Evolutionary conservation across 2,113 vertebrate genomes (phyloP).

Genomic region (Talpa occidentalis): DNA sequence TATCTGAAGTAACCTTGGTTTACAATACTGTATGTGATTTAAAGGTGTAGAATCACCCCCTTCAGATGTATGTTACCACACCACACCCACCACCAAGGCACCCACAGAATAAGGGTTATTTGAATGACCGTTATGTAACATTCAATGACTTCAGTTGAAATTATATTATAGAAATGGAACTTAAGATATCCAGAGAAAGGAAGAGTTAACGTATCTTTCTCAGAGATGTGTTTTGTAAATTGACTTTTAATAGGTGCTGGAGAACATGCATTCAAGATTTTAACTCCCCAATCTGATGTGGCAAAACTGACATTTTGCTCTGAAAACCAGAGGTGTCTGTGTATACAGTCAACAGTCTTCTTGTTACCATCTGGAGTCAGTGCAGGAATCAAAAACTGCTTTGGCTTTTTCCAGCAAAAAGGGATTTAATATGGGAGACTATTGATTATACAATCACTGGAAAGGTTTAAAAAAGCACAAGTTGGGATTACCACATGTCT

Average conservation of each 20-base stretch:
- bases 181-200: not conserved
- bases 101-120: not conserved
- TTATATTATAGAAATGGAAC: not conserved
- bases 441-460: not conserved
- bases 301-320: slow-evolving; percentile 33
- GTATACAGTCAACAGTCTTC: not conserved
- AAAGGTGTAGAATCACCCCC: too few relatives aligned
- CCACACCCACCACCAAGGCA: too few relatives aligned
- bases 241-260: not conserved
- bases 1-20: too few relatives aligned
- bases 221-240: not conserved
- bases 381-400: not conserved
- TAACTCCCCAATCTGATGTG: not conserved
- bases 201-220: not conserved
- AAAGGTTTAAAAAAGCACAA: not conserved
- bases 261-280: not conserved
- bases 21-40: too few relatives aligned
- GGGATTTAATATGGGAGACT: not conserved
- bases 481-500: not conserved
- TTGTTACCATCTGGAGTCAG: slow-evolving; percentile 12
- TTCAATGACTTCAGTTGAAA: slow-evolving; percentile 33
- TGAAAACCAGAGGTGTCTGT: not conserved
- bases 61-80: too few relatives aligned
- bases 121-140: not conserved
- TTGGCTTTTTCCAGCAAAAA: slow-evolving; percentile 44